These are phyloP conservation scores for Temnothorax curvispinosus DNA, from an alignment of 1,140 invertebrate genomes.

Conservation along the genomic window DNA sequence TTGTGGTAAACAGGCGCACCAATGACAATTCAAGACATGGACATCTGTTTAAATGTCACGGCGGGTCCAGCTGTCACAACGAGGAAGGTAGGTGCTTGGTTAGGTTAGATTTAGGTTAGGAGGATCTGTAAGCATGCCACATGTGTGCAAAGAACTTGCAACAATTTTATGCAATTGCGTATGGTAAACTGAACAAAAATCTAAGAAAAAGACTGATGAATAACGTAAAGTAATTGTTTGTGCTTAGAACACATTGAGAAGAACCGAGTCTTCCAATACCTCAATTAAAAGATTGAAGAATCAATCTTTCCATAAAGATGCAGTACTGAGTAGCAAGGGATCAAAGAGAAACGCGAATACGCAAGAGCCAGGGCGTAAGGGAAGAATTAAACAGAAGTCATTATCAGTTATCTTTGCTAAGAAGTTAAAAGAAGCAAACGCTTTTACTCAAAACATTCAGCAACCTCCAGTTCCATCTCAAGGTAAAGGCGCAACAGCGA, in stretches of 20 bases:
- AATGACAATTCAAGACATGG: slow-evolving; percentile 76
- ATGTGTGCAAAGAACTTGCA: neutral
- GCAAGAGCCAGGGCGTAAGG: neutral
- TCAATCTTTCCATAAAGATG: neutral
- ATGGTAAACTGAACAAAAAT: neutral
- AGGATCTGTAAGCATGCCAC: neutral
- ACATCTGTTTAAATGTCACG: slow-evolving; percentile 79
- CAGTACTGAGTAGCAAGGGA: neutral
- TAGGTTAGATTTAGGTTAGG: slow-evolving; percentile 44
- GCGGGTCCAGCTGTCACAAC: neutral
- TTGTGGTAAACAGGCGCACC: neutral
- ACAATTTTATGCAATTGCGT: neutral
- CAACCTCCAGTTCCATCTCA: neutral
- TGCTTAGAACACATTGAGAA: slow-evolving; percentile 5
- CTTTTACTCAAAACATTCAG: neutral
- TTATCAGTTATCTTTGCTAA: slow-evolving; percentile 79
- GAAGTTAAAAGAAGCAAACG: slow-evolving; percentile 65
- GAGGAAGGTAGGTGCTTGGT: slow-evolving; percentile 75
- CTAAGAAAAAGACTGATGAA: neutral
- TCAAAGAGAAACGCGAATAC: neutral
- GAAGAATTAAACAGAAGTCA: slow-evolving; percentile 82
- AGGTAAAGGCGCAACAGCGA: neutral
- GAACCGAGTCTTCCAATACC: neutral
- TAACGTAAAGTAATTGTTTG: slow-evolving; percentile 25
- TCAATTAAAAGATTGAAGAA: slow-evolving; percentile 60